Evolutionary conservation across 2,797 vertebrate genomes (phyloP).

Genomic region (Babyrousa celebensis): DNA sequence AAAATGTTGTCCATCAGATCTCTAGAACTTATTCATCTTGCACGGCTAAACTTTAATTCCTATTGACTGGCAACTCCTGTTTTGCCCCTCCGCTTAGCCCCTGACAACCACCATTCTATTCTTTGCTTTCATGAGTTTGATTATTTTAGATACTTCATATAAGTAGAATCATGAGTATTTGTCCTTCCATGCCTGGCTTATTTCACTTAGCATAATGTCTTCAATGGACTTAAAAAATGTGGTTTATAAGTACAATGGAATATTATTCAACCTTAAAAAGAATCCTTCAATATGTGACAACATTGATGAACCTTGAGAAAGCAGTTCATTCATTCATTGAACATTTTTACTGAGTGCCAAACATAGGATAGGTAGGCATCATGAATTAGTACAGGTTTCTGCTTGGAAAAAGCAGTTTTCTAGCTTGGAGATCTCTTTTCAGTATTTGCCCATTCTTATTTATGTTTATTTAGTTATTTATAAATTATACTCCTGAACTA

Average conservation of each 20-base stretch:
- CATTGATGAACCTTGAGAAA: background rate
- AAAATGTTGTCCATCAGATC: background rate
- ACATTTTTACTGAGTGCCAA: background rate
- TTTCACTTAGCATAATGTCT: constrained; percentile 11
- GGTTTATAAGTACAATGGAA: background rate
- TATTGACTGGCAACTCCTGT: background rate
- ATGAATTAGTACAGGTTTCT: background rate
- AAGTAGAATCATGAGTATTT: background rate
- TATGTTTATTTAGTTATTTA: background rate
- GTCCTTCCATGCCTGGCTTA: background rate
- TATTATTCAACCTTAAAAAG: background rate
- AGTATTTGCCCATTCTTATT: background rate
- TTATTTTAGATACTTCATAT: background rate
- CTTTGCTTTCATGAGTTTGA: background rate
- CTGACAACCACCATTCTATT: background rate
- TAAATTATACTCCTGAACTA: constrained; percentile 20
- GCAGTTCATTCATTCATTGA: background rate
- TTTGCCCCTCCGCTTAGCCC: no score
- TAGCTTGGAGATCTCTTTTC: background rate
- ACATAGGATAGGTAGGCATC: background rate
- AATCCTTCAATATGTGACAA: background rate
- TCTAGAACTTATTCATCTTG: background rate
- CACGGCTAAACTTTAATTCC: background rate
- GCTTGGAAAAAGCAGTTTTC: constrained; percentile 22
- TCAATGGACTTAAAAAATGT: background rate